Evolutionary conservation across 2,888 invertebrate species (phyloP).

Genomic region (Leucania comma): DNA sequence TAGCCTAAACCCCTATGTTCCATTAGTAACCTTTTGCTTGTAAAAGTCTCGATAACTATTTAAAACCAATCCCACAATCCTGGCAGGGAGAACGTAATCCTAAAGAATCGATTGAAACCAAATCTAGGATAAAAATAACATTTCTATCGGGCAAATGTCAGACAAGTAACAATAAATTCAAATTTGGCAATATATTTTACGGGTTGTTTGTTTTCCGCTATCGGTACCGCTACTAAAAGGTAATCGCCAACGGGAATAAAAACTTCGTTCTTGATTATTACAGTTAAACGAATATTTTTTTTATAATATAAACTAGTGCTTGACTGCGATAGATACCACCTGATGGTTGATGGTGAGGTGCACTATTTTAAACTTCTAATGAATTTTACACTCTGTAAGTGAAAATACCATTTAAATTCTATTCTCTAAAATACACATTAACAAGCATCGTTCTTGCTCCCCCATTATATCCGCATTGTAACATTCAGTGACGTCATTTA

Average conservation of each 20-base stretch:
- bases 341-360: too few relatives aligned
- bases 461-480: constrained; percentile 54
- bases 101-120: neutral
- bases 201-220: neutral
- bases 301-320: too few relatives aligned
- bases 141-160: neutral
- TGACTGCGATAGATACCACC: too few relatives aligned
- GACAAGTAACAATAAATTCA: neutral
- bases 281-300: constrained; percentile 2
- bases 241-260: neutral
- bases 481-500: constrained; percentile 47
- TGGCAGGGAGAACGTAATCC: too few relatives aligned
- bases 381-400: constrained; percentile 7
- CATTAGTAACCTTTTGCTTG: too few relatives aligned
- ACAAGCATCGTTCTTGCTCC: constrained; percentile 22
- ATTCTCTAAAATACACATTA: constrained; percentile 40
- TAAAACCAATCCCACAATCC: too few relatives aligned
- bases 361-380: too few relatives aligned
- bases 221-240: neutral
- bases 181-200: neutral
- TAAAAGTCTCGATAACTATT: too few relatives aligned
- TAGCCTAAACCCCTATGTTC: too few relatives aligned
- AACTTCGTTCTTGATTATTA: neutral
- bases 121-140: neutral
- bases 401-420: constrained; percentile 36